Conservation (phyloP, 2,797 vertebrate species). For the Halcyon badia region DNA sequence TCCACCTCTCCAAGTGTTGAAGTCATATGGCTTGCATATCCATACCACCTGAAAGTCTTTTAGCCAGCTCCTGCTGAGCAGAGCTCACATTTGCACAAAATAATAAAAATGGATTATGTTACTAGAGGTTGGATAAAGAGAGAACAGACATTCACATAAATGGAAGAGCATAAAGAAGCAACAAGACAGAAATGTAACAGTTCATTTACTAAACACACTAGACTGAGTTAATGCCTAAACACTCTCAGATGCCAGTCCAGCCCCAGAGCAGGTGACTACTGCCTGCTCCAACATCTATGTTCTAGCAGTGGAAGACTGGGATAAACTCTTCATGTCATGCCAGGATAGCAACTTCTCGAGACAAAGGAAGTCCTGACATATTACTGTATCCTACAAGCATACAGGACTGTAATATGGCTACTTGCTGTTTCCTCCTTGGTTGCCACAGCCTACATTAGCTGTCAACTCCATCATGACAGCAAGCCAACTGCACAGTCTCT, state of each 20-base stretch:
- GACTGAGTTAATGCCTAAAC: neutral
- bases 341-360: neutral
- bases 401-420: neutral
- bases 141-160: neutral
- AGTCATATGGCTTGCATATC: neutral
- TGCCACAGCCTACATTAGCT: neutral
- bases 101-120: neutral
- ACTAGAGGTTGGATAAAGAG: neutral
- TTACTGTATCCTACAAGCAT: neutral
- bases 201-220: neutral
- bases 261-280: neutral
- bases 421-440: neutral
- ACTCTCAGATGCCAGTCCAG: neutral
- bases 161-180: neutral
- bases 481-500: neutral
- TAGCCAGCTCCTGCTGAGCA: neutral
- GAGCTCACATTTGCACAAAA: neutral
- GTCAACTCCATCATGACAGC: neutral
- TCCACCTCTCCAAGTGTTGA: neutral
- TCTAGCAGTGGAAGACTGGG: neutral
- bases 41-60: neutral
- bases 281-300: accelerated
- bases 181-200: neutral
- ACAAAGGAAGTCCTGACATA: neutral
- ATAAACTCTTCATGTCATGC: neutral